phyloP scores from a whole-genome alignment of 1,140 invertebrate species.

The Copidosoma floridanum region DNA sequence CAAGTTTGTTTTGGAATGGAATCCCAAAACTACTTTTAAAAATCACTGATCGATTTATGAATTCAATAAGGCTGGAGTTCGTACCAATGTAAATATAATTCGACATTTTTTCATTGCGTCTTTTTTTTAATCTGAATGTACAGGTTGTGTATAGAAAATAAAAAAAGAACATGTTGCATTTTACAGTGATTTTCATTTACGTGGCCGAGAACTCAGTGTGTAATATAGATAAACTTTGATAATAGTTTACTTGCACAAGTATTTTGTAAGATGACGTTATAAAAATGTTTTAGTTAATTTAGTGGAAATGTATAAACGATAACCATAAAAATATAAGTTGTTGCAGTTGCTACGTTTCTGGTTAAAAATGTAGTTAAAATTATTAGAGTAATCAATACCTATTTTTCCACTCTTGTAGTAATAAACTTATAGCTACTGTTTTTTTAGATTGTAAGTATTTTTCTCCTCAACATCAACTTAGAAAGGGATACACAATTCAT shows the following conservation, averaged over 20 bases:
- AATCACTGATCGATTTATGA: background rate
- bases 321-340: background rate
- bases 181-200: background rate
- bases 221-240: background rate
- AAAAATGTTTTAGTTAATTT: slow-evolving; percentile 7
- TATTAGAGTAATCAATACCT: background rate
- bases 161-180: background rate
- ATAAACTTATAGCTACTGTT: background rate
- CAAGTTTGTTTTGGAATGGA: background rate
- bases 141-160: background rate
- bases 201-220: background rate
- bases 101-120: background rate
- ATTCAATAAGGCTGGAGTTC: background rate
- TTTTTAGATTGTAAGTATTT: too few relatives aligned
- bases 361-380: background rate
- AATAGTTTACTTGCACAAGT: background rate
- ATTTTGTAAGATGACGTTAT: slow-evolving; percentile 4
- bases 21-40: background rate
- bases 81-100: background rate
- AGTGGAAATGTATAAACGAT: background rate
- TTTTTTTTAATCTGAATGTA: background rate
- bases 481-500: background rate
- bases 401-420: background rate
- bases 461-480: background rate
- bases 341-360: background rate